Conservation (phyloP, 1,140 invertebrate genomes). For the Drosophila biarmipes region DNA sequence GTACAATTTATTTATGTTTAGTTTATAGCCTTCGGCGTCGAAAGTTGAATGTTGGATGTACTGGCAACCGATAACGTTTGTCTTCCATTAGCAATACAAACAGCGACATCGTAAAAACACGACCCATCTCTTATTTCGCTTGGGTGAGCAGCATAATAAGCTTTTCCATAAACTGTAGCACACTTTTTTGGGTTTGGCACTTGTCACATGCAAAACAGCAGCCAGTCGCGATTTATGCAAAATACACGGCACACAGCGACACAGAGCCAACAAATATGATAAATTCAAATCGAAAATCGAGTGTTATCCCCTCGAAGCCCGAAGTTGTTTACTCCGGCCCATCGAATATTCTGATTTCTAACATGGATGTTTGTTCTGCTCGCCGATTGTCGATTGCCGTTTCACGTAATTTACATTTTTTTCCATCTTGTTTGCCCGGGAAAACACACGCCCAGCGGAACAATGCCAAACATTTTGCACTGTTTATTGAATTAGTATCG, state of each 20-base stretch:
- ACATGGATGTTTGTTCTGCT: conserved; percentile 15
- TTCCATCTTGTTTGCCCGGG: background rate
- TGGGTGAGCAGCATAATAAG: conserved; percentile 52
- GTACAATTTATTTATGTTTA: conserved; percentile 38
- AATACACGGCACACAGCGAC: conserved; percentile 8
- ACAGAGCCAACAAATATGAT: conserved; percentile 42
- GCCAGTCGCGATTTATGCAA: conserved; percentile 44
- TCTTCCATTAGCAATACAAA: conserved; percentile 69
- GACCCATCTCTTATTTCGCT: conserved; percentile 2
- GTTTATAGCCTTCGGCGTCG: conserved; percentile 16
- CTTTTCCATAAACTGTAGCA: conserved; percentile 62
- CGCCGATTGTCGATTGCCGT: conserved; percentile 49
- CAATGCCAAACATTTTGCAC: conserved; percentile 51
- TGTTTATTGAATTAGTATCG: conserved; percentile 75
- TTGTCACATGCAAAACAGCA: conserved; percentile 53
- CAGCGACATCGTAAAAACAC: conserved; percentile 28
- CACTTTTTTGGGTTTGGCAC: conserved; percentile 51
- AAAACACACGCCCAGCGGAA: conserved; percentile 27
- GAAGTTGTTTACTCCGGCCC: conserved; percentile 41
- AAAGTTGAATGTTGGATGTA: conserved; percentile 23
- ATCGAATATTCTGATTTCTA: conserved; percentile 54
- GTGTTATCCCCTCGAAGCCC: conserved; percentile 46
- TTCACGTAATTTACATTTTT: conserved; percentile 50
- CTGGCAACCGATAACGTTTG: conserved; percentile 59
- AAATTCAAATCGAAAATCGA: conserved; percentile 65